Evolutionary conservation across 2,797 vertebrate genomes (phyloP).

Genomic region (Xyrichtys novacula): DNA sequence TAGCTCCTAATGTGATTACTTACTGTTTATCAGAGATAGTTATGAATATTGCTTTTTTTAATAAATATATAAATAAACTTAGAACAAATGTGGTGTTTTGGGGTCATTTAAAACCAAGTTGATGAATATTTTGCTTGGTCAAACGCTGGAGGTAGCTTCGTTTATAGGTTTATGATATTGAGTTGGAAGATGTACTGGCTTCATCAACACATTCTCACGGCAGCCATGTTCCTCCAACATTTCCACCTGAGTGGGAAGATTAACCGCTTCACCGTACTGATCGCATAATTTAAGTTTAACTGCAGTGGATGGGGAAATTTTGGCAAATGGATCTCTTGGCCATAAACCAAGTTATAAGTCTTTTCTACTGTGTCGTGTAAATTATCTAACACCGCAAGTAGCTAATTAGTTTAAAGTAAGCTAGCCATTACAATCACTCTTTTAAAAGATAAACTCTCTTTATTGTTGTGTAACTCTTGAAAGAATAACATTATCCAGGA

Average conservation of each 20-base stretch:
- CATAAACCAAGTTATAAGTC: too few species aligned
- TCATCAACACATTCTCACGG: neutral
- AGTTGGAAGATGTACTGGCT: slow-evolving; percentile 16
- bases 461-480: too few species aligned
- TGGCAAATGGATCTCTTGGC: too few species aligned
- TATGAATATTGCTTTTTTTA: slow-evolving; percentile 8
- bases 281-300: neutral
- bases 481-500: too few species aligned
- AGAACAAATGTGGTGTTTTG: slow-evolving; percentile 13
- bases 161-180: slow-evolving; percentile 12
- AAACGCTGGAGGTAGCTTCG: slow-evolving; percentile 10
- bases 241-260: neutral
- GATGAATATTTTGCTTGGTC: slow-evolving; percentile 8
- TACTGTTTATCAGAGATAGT: slow-evolving; percentile 3
- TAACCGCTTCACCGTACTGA: neutral
- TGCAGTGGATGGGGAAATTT: neutral
- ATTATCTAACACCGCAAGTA: too few species aligned
- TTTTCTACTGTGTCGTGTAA: too few species aligned
- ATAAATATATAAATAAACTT: neutral
- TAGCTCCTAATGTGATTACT: slow-evolving; percentile 16
- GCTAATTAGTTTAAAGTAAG: too few species aligned
- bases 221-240: neutral
- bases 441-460: too few species aligned
- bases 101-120: slow-evolving; percentile 5
- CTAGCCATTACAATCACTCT: too few species aligned